A percentile compares a stretch with the other conserved stretches of the same genome.
These are phyloP conservation scores for Centroberyx gerrardi DNA, from an alignment of 2,797 vertebrate genomes.

Conservation along the genomic window DNA sequence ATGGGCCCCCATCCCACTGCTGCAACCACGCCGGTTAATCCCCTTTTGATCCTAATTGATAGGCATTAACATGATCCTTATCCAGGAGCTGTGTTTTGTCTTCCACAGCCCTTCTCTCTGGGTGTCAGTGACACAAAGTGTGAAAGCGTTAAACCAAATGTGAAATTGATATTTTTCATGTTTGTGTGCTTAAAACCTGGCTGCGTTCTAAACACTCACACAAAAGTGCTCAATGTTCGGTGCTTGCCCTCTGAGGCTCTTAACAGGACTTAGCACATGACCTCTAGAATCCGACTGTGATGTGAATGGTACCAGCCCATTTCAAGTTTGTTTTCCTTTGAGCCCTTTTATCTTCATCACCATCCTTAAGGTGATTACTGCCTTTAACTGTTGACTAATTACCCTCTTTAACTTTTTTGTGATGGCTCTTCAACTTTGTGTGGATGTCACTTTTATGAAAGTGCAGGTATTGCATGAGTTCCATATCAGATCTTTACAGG, in stretches of 20 bases:
- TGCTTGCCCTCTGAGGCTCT: conserved; percentile 78
- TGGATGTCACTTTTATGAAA: conserved; percentile 43
- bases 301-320: conserved; percentile 80
- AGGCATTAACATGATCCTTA: conserved; percentile 88
- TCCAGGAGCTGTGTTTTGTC: conserved; percentile 86
- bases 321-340: conserved; percentile 76
- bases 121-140: conserved; percentile 85
- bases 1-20: conserved; percentile 73
- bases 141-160: conserved; percentile 88
- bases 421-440: conserved; percentile 43
- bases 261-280: conserved; percentile 83
- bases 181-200: conserved; percentile 81
- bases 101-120: conserved; percentile 80
- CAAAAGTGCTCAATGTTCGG: conserved; percentile 68
- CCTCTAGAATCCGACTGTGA: conserved; percentile 77
- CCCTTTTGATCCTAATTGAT: conserved; percentile 89
- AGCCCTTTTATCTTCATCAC: conserved; percentile 73
- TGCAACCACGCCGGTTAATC: conserved; percentile 86
- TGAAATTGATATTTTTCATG: conserved; percentile 89
- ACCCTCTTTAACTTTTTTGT: conserved; percentile 71
- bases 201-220: conserved; percentile 73
- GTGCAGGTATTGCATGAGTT: conserved; percentile 27
- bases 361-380: conserved; percentile 60
- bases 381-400: conserved; percentile 76
- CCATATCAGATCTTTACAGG: neutral